Evolutionary conservation across 2,113 vertebrate species (phyloP), one percentile per base, ranked within the genome.

Genomic region (Tetrax tetrax): DNA sequence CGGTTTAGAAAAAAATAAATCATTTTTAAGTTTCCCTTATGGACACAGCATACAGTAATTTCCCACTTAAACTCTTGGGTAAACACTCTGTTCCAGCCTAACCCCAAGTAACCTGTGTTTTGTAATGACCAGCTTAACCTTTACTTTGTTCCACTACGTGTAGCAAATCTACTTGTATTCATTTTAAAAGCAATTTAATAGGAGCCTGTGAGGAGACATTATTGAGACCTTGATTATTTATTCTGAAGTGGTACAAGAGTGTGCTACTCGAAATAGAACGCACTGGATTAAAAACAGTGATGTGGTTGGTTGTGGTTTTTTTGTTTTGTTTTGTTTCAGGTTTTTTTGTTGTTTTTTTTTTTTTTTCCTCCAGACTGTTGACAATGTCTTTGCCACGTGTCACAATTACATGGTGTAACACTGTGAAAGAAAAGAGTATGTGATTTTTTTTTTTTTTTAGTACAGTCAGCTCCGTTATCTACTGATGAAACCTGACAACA

Each of bases 381-480:
- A 85, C 96, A 95, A 76, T 74, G 51, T 94, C 85, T 80, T 64
- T 94, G 87, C 80, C 68, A 83, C 76, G 68, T 95, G 94, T 96
- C 80, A 90, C 77, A 90, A 87, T 84, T 79, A 83, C 7, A 6
- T 2, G 10, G n/a, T 87, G 69, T 87, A 59, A 79, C 33, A 19
- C 29, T 68, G 48, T 95, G 75, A 25, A 41, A 41, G 41, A 41
- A 41, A 41, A 41, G 41, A 41, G 41, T 41, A 41, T 41, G 38
- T 38, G 38, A 38, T 38, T n/a, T n/a, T n/a, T n/a, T n/a, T n/a
- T n/a, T n/a, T n/a, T n/a, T n/a, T n/a, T n/a, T n/a, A n/a, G n/a
- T n/a, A n/a, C n/a, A n/a, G n/a, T n/a, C 86, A 84, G 48, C 80
- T 89, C 92, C 95, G 56, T 93, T 89, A 60, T 48, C 53, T 95